phyloP scores from a whole-genome alignment of 2,797 vertebrate species.

The Lutra lutra region DNA sequence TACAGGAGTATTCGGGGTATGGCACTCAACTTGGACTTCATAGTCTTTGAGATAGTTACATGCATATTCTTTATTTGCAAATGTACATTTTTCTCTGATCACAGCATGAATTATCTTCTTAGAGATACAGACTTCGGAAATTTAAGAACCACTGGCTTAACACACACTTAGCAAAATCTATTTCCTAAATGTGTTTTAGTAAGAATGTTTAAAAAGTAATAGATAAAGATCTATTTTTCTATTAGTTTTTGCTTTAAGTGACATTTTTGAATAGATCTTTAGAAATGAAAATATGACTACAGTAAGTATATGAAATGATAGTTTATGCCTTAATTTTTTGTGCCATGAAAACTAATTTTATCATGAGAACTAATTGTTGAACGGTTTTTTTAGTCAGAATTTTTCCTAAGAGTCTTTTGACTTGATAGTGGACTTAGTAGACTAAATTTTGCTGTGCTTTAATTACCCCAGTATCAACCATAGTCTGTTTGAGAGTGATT shows the following conservation, averaged over 20 bases:
- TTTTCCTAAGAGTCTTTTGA: constrained; percentile 29
- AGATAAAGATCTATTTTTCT: constrained; percentile 26
- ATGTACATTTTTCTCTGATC: neutral
- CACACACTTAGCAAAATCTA: neutral
- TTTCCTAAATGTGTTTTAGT: neutral
- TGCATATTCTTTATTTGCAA: constrained; percentile 16
- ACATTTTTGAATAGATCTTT: neutral
- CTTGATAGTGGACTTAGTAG: neutral
- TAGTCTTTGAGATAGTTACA: constrained; percentile 18
- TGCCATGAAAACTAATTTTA: constrained; percentile 33
- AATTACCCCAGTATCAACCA: neutral
- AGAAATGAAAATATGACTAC: constrained; percentile 21
- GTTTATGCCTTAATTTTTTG: constrained; percentile 27
- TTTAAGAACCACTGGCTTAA: constrained; percentile 46
- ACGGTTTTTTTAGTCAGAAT: neutral
- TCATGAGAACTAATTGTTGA: neutral
- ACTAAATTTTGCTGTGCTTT: neutral
- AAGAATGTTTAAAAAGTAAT: neutral
- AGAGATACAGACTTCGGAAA: neutral
- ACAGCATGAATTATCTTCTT: neutral
- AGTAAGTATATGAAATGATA: constrained; percentile 25
- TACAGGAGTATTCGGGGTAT: neutral
- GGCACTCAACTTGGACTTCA: neutral
- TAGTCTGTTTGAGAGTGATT: constrained; percentile 20
- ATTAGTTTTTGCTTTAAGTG: neutral